These are phyloP conservation scores for Netelia fuscicornis DNA, from an alignment of 2,888 invertebrate genomes.

Conservation along the genomic window DNA sequence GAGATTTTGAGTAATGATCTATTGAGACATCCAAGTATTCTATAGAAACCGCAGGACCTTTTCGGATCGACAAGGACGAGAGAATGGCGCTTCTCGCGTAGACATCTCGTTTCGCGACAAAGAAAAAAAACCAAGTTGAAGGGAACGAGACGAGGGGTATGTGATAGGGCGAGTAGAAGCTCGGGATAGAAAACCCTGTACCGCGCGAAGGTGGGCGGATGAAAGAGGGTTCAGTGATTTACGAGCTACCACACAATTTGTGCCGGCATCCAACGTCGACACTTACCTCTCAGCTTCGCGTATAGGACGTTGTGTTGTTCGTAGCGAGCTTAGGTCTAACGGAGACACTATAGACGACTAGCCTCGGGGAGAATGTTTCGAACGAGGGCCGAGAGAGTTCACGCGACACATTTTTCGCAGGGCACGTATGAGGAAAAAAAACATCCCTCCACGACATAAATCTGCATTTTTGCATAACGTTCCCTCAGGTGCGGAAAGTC, in stretches of 20 bases:
- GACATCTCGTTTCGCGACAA: constrained; percentile 31
- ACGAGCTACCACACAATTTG: constrained; percentile 66
- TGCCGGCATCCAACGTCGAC: constrained; percentile 62
- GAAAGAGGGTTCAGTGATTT: constrained; percentile 58
- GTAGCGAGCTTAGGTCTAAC: constrained; percentile 27
- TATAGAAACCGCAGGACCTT: constrained; percentile 23
- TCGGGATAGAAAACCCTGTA: constrained; percentile 58
- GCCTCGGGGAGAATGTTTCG: neutral
- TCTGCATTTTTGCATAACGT: constrained; percentile 65
- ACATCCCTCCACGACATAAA: constrained; percentile 54
- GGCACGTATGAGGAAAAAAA: constrained; percentile 32
- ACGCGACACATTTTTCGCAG: constrained; percentile 38
- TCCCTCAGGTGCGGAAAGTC: constrained; percentile 29
- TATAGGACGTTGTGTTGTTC: constrained; percentile 18
- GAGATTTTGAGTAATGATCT: constrained; percentile 41
- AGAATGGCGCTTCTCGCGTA: constrained; percentile 15
- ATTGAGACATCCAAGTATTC: constrained; percentile 22
- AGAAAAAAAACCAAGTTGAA: constrained; percentile 29
- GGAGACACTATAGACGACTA: constrained; percentile 10
- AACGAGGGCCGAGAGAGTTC: constrained; percentile 19
- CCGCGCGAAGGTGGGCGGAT: constrained; percentile 4
- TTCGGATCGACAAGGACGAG: constrained; percentile 5
- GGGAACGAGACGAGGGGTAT: neutral
- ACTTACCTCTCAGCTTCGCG: constrained; percentile 54
- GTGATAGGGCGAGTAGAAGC: constrained; percentile 25